phyloP scores from a whole-genome alignment of 2,888 invertebrate genomes.

The Amphimallon solstitiale region DNA sequence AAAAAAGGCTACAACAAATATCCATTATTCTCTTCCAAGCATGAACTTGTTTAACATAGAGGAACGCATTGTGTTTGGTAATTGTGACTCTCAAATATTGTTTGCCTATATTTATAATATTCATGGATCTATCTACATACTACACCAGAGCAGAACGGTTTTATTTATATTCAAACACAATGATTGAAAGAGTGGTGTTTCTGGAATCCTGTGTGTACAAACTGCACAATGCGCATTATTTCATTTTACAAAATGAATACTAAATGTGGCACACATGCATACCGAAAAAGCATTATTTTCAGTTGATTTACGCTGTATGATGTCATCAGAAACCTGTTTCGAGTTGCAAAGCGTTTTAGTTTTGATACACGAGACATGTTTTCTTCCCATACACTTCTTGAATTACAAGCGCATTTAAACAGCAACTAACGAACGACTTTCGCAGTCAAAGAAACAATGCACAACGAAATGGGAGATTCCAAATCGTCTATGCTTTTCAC shows the following conservation, averaged over 20 bases:
- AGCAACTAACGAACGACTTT: constrained; percentile 7
- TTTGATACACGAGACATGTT: constrained; percentile 34
- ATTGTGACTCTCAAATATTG: too few species aligned
- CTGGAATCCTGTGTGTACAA: too few species aligned
- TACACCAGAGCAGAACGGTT: too few species aligned
- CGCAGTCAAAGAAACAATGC: constrained; percentile 14
- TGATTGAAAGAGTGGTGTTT: too few species aligned
- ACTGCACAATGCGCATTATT: too few species aligned
- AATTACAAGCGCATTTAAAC: constrained; percentile 33
- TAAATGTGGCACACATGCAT: background rate
- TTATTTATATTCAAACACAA: too few species aligned
- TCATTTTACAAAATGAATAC: background rate
- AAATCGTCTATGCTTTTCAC: constrained; percentile 9
- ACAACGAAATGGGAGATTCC: constrained; percentile 1
- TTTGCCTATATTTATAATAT: too few species aligned
- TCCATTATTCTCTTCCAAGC: too few species aligned
- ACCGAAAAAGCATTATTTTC: constrained; percentile 16
- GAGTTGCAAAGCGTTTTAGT: constrained; percentile 31
- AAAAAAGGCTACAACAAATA: too few species aligned
- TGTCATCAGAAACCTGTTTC: constrained; percentile 36
- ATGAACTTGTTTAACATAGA: too few species aligned
- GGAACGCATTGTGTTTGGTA: too few species aligned
- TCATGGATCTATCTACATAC: too few species aligned
- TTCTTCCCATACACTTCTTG: constrained; percentile 17
- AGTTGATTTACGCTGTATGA: constrained; percentile 30